Base-by-base conservation (phyloP, 2,797 vertebrate species). In the Nannoperca obscura region DNA sequence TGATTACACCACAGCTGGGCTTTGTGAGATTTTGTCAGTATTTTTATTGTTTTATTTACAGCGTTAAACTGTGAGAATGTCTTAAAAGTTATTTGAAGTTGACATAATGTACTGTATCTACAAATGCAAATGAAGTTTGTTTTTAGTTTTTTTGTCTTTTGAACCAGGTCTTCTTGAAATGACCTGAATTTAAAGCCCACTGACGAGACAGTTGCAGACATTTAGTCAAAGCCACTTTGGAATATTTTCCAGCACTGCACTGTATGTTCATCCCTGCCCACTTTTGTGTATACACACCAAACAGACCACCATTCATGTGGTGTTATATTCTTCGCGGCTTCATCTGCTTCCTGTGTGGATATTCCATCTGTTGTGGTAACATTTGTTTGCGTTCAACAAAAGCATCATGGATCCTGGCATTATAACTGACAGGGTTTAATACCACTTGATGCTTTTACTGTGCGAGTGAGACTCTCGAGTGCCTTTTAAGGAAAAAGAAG, bases 51-150 rank as follows among this genome's bases (percentile, higher is more conserved):
- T 74, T 62, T 78, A 54, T 71, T 71, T 65, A 7, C 40, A 63
- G 40, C 0, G 0, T 42, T 59, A 10, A 85, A 91, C 89, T 83
- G 88, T 90, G 78, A 88, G n/a, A 44, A 55, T 59, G 15, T 70
- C 52, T 53, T 62, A 27, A 77, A 38, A 76, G 32, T 68, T 46
- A 30, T 89, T 73, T 87, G 68, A 92, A 89, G 90, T 72, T 40
- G 30, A 53, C 19, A 30, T 71, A 40, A 55, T 60, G 32, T 64
- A 74, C 68, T 85, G 76, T 86, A 81, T 82, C 80, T 76, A 54
- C 76, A 47, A 53, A 84, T 52, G 32, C 34, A 85, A 83, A 90
- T 94, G 87, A 92, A 92, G 90, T 76, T 78, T 47, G 32, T 70
- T 19, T 22, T 63, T 65, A 1, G 24, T 1, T 0, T 79, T 55